phyloP scores from a whole-genome alignment of 2,888 invertebrate genomes.

The Cerastis leucographa region DNA sequence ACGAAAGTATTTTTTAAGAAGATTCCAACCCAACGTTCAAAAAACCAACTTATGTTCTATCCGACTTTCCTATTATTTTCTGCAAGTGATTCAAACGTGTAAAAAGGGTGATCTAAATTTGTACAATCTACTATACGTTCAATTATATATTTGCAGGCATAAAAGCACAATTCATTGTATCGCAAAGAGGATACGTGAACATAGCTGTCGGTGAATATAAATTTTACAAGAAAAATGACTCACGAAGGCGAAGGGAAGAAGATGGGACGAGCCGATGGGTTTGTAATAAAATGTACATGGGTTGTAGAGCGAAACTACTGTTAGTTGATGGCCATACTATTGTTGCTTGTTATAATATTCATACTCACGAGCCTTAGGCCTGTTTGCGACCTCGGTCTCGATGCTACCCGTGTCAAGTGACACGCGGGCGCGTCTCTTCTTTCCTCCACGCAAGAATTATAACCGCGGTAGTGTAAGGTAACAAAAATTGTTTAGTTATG shows the following conservation, averaged over 20 bases:
- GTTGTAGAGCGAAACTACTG: slow-evolving; percentile 43
- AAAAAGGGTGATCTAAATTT: not conserved
- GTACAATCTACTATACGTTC: not conserved
- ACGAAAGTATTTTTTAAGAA: too few species aligned
- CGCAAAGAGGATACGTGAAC: slow-evolving; percentile 39
- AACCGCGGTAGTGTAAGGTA: too few species aligned
- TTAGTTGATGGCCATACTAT: slow-evolving; percentile 23
- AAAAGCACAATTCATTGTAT: slow-evolving; percentile 25
- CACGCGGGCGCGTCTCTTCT: not conserved
- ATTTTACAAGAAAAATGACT: slow-evolving; percentile 49
- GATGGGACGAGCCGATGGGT: slow-evolving; percentile 35
- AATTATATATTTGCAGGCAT: slow-evolving; percentile 31
- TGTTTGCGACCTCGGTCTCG: not conserved
- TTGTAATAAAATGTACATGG: slow-evolving; percentile 14
- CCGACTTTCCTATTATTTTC: too few species aligned
- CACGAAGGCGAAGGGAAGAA: not conserved
- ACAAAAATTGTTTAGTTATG: too few species aligned
- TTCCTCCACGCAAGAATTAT: not conserved
- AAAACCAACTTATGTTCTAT: too few species aligned
- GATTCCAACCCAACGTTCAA: too few species aligned
- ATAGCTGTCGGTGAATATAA: slow-evolving; percentile 28
- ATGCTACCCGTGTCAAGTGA: not conserved
- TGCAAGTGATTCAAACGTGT: too few species aligned
- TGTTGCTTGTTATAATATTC: slow-evolving; percentile 29
- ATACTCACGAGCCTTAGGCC: slow-evolving; percentile 39